Base-by-base conservation (phyloP, 92 coral and sea anemone species). In the Phymanthus crucifer region DNA sequence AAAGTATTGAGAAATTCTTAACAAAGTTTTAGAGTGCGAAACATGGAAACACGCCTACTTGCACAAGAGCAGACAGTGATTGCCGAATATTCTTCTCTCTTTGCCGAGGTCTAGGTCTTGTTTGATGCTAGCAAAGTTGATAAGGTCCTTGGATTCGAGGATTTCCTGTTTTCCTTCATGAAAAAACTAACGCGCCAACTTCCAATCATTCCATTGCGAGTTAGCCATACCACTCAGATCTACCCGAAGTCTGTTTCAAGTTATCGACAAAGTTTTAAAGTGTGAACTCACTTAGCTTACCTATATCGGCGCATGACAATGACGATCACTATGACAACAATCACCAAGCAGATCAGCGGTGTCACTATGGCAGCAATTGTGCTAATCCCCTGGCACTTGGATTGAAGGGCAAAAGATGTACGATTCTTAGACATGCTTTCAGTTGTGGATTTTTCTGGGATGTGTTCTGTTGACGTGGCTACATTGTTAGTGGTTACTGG, bases 301-400 rank as follows among this genome's bases (percentile, higher is more conserved):
- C 74, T 70, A 7, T 40, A 70, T 18, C 74, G 74, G 35, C 24
- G 35, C 45, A 70, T 32, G 21, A 32, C 50, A 70, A 19, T 14
- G 35, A 34, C 14, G 27, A 70, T 26, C 45, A 70, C 26, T 35
- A 24, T 0, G 34, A 70, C 45, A 47, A 34, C 45, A 47, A 70
- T 4, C 27, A 70, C 19, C 29, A 33, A 34, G 35, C 74, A 70
- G 24, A 24, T 23, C 74, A 70, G 46, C 11, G 45, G 45, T n/a
- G 35, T 40, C 50, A 70, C 74, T 35, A 70, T 70, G 74, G 35
- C 74, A 40, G 14, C 74, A 35, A 26, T 32, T 32, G 19, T 32
- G 34, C 45, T 32, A 40, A 35, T 35, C 45, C 50, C 50, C 35
- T 24, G 14, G 47, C 74, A 70, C 21, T 35, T 18, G 18, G 17